These are phyloP conservation scores for Sycophila texana DNA, from an alignment of 2,888 invertebrate species.

Conservation along the genomic window DNA sequence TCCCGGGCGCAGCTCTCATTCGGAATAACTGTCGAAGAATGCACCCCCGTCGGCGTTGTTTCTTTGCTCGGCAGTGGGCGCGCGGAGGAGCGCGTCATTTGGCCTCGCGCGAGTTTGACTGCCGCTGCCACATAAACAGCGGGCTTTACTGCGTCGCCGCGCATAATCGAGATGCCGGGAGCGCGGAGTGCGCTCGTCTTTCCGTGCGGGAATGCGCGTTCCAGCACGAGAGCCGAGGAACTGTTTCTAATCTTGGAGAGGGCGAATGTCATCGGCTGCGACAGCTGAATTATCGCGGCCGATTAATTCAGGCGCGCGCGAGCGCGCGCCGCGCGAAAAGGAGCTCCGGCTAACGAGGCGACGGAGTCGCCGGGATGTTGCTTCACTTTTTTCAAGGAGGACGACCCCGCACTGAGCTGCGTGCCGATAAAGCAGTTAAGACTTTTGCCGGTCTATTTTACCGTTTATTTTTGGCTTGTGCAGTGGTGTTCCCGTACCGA, in stretches of 20 bases:
- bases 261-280: conserved; percentile 49
- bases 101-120: neutral
- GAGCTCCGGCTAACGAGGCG: conserved; percentile 30
- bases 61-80: neutral
- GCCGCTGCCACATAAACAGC: conserved; percentile 31
- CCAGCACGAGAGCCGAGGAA: conserved; percentile 18
- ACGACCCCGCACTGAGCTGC: too few relatives aligned
- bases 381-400: too few relatives aligned
- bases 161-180: conserved; percentile 32
- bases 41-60: too few relatives aligned
- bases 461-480: too few relatives aligned
- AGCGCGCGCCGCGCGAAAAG: conserved; percentile 1
- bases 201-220: conserved; percentile 32
- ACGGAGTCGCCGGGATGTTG: conserved; percentile 9
- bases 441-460: too few relatives aligned
- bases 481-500: too few relatives aligned
- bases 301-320: conserved; percentile 53
- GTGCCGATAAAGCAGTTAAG: too few relatives aligned
- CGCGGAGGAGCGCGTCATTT: conserved; percentile 35
- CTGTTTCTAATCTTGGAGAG: conserved; percentile 53
- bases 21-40: too few relatives aligned
- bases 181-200: conserved; percentile 4
- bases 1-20: too few relatives aligned
- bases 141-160: conserved; percentile 28
- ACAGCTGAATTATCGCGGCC: conserved; percentile 57